Conservation (phyloP, 2,797 vertebrate genomes). For the Poeciliopsis turneri region DNA sequence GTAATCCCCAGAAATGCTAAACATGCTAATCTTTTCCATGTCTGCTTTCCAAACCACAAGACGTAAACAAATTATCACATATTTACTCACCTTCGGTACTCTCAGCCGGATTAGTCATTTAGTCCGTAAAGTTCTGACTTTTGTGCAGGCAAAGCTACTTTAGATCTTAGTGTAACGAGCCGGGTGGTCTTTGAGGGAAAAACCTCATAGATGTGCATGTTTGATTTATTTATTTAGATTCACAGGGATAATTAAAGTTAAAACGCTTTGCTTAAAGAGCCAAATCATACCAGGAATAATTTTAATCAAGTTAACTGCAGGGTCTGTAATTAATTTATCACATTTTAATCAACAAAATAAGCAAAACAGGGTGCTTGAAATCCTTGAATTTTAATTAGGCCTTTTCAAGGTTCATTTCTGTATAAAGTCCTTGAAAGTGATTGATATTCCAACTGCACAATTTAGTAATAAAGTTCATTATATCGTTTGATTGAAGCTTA, state of each 20-base stretch:
- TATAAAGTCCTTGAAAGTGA: too few species aligned
- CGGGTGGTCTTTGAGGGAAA: neutral
- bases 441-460: too few species aligned
- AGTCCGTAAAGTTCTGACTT: neutral
- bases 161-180: neutral
- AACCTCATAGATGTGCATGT: neutral
- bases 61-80: neutral
- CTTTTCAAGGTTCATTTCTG: too few species aligned
- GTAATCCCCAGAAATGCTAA: conserved; percentile 9
- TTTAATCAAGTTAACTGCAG: too few species aligned
- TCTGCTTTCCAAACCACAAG: neutral
- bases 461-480: too few species aligned
- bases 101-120: neutral
- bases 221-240: neutral
- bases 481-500: too few species aligned
- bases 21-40: conserved; percentile 4
- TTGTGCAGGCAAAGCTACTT: neutral
- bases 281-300: neutral
- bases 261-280: neutral
- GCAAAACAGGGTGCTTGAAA: too few species aligned
- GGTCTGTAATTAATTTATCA: too few species aligned
- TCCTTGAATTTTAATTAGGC: too few species aligned
- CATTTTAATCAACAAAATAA: too few species aligned
- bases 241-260: neutral
- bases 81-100: neutral